A percentile compares a stretch with the other conserved stretches of the same genome.
Evolutionary conservation across 2,888 invertebrate genomes (phyloP).

Genomic region (Aspidiotus rigidus): DNA sequence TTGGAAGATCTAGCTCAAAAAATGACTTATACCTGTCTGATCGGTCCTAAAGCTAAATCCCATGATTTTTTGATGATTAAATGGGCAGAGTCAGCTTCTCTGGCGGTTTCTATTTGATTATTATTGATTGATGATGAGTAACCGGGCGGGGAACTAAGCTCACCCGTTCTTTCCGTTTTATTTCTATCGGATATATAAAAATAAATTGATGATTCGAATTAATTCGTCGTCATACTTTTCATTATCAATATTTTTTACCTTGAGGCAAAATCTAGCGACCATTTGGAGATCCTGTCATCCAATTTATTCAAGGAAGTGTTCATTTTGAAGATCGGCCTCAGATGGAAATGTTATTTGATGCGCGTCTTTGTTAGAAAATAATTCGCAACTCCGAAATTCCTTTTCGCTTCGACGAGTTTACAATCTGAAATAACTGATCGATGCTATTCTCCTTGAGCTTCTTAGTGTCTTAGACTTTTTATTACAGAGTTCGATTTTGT

Average conservation of each 20-base stretch:
- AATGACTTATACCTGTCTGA: conserved; percentile 64
- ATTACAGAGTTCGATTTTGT: too few species aligned
- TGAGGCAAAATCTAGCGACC: conserved; percentile 28
- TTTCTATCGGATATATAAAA: conserved; percentile 34
- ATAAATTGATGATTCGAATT: background rate
- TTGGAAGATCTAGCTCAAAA: background rate
- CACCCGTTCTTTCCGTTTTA: conserved; percentile 39
- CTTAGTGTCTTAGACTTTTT: too few species aligned
- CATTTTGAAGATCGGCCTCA: background rate
- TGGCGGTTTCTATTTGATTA: conserved; percentile 65
- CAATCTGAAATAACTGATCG: too few species aligned
- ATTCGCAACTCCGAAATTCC: too few species aligned
- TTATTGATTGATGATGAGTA: conserved; percentile 65
- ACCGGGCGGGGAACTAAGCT: conserved; percentile 62
- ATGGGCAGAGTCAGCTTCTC: conserved; percentile 72
- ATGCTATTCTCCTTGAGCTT: too few species aligned
- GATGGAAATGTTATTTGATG: too few species aligned
- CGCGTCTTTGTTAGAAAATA: too few species aligned
- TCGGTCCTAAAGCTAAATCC: conserved; percentile 89
- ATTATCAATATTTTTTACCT: conserved; percentile 15
- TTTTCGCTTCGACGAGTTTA: too few species aligned
- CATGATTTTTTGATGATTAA: conserved; percentile 89
- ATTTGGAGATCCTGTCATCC: conserved; percentile 23
- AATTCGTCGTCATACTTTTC: conserved; percentile 16
- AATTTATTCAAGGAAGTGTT: conserved; percentile 16